A percentile compares a stretch with the other conserved stretches of the same genome.
phyloP scores from a whole-genome alignment of 1,140 invertebrate species.

The Yoshiicerus persimilis region DNA sequence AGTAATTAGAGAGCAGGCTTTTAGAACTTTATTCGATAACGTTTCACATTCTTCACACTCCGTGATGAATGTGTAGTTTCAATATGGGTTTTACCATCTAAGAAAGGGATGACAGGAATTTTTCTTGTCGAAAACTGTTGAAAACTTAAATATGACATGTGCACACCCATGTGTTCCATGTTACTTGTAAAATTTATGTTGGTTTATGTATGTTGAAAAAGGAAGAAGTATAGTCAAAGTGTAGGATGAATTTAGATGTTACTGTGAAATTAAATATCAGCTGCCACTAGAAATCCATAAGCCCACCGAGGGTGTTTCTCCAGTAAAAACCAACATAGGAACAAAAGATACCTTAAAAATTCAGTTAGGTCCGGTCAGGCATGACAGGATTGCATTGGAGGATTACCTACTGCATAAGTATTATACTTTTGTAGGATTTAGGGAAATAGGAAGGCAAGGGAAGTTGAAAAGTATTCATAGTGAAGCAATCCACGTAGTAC shows the following conservation, averaged over 20 bases:
- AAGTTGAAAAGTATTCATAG: conserved; percentile 7
- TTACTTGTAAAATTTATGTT: background rate
- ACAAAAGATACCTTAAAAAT: background rate
- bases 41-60: too few species aligned
- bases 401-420: background rate
- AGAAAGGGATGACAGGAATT: too few species aligned
- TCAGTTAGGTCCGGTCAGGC: background rate
- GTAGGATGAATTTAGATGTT: background rate
- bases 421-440: background rate
- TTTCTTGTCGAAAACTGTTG: background rate
- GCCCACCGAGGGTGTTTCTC: background rate
- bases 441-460: background rate
- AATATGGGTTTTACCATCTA: too few species aligned
- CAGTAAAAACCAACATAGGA: background rate
- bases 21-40: too few species aligned
- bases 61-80: too few species aligned
- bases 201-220: background rate
- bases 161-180: background rate
- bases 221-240: too few species aligned
- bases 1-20: too few species aligned
- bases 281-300: background rate
- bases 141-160: background rate
- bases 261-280: background rate
- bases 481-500: background rate
- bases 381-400: background rate